Evolutionary conservation across 1,140 invertebrate genomes (phyloP).

Genomic region (Bombus haemorrhoidalis): DNA sequence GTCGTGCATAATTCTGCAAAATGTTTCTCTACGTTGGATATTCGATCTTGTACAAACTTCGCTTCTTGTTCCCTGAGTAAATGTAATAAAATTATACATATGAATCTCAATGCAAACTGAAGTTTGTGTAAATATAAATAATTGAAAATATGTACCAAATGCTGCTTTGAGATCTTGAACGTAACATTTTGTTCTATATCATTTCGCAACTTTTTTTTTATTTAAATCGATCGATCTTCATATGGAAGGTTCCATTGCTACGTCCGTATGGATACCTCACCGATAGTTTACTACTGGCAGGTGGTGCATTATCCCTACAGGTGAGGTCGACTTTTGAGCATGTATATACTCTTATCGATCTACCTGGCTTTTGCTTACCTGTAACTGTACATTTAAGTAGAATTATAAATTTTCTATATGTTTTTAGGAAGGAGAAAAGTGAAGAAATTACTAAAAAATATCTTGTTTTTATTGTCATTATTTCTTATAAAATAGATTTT

Average conservation of each 20-base stretch:
- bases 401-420: not conserved
- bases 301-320: slow-evolving; percentile 62
- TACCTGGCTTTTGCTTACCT: slow-evolving; percentile 26
- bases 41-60: slow-evolving; percentile 89
- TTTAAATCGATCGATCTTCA: slow-evolving; percentile 15
- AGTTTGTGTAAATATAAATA: not conserved
- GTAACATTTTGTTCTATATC: slow-evolving; percentile 66
- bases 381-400: not conserved
- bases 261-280: slow-evolving; percentile 17
- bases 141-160: slow-evolving; percentile 69
- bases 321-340: slow-evolving; percentile 55
- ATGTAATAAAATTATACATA: not conserved
- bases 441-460: not conserved
- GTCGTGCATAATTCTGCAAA: slow-evolving; percentile 87
- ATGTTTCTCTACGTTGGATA: slow-evolving; percentile 86
- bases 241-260: not conserved
- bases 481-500: slow-evolving; percentile 63
- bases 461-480: not conserved
- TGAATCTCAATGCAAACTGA: not conserved
- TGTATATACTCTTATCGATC: slow-evolving; percentile 33
- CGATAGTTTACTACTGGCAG: slow-evolving; percentile 69
- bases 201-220: slow-evolving; percentile 20
- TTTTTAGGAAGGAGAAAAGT: not conserved
- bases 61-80: slow-evolving; percentile 84
- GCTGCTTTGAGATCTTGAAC: slow-evolving; percentile 72